phyloP scores from a whole-genome alignment of 2,797 vertebrate species.

The Choloepus didactylus region DNA sequence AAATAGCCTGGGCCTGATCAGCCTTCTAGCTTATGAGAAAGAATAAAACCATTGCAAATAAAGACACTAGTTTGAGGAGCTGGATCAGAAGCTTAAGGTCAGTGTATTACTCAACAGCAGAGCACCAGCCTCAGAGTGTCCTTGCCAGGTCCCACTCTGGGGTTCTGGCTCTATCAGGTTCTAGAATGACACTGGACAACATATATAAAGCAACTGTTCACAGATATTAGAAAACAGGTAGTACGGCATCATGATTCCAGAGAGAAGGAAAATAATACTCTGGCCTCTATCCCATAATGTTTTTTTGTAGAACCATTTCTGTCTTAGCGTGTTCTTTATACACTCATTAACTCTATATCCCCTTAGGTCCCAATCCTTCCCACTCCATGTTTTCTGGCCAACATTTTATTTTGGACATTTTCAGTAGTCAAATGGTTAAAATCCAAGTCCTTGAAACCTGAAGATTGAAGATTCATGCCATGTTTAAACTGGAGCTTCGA shows the following conservation, averaged over 20 bases:
- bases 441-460: neutral
- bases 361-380: neutral
- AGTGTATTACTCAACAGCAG: too few species aligned
- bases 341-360: neutral
- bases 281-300: neutral
- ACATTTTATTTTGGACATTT: neutral
- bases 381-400: neutral
- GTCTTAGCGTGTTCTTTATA: neutral
- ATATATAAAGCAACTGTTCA: neutral
- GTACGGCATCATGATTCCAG: neutral
- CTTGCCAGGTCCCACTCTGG: neutral
- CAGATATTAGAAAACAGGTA: neutral
- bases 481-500: neutral
- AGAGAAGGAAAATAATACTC: neutral
- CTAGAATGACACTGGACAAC: neutral
- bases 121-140: neutral
- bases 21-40: neutral
- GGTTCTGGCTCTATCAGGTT: neutral
- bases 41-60: neutral
- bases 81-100: neutral
- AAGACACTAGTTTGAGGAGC: neutral
- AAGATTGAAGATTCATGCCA: conserved; percentile 10
- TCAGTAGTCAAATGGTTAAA: conserved; percentile 19
- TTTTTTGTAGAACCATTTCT: neutral
- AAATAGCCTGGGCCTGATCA: neutral